Conservation (phyloP, 2,888 invertebrate genomes). For the Apamea monoglypha region DNA sequence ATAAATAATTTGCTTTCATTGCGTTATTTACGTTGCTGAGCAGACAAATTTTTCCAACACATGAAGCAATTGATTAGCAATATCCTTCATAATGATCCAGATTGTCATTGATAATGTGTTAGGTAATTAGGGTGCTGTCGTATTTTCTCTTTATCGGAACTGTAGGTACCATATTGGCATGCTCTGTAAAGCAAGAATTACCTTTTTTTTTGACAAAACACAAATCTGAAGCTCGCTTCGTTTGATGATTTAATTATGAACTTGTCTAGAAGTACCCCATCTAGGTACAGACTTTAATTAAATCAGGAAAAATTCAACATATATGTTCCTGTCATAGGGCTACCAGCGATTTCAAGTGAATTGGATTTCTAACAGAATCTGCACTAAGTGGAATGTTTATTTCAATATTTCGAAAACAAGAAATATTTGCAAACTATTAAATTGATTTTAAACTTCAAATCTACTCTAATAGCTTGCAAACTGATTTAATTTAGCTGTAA, state of each 20-base stretch:
- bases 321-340: not conserved
- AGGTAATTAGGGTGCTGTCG: not conserved
- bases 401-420: not conserved
- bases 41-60: too few species aligned
- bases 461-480: not conserved
- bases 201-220: not conserved
- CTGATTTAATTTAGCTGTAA: not conserved
- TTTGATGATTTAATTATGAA: not conserved
- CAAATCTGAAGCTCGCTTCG: not conserved
- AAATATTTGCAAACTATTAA: not conserved
- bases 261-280: not conserved
- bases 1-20: too few species aligned
- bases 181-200: too few species aligned
- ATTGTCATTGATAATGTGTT: too few species aligned
- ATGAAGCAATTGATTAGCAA: too few species aligned
- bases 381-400: not conserved
- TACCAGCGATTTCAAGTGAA: not conserved
- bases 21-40: too few species aligned
- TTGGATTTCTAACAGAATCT: slow-evolving; percentile 16
- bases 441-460: not conserved
- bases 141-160: not conserved
- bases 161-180: not conserved
- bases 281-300: not conserved
- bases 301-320: not conserved
- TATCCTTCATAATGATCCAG: too few species aligned